A percentile compares a stretch with the other conserved stretches of the same genome.
Evolutionary conservation across 2,113 vertebrate species (phyloP).

Genomic region (Psophia crepitans): DNA sequence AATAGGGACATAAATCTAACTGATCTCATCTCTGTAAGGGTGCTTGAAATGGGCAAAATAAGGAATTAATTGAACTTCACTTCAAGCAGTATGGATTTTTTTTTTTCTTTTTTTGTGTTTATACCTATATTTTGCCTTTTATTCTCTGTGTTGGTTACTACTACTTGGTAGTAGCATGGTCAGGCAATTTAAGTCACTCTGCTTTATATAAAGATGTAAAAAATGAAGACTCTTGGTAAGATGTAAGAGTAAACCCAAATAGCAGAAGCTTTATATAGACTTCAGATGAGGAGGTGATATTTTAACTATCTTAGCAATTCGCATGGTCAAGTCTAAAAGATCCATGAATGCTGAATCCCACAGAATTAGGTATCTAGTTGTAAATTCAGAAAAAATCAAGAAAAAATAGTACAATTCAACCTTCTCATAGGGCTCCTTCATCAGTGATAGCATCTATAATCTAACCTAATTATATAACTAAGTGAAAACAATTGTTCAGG

Average conservation of each 20-base stretch:
- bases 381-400: neutral
- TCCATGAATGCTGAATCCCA: neutral
- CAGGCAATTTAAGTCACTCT: neutral
- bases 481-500: neutral
- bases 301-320: neutral
- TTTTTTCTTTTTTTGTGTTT: neutral
- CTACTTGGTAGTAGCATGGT: neutral
- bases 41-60: conserved; percentile 57
- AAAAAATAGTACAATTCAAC: neutral
- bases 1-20: conserved; percentile 65
- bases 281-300: neutral
- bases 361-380: neutral
- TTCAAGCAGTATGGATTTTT: conserved; percentile 2
- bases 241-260: neutral
- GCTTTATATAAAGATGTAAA: neutral
- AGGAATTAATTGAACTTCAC: conserved; percentile 56
- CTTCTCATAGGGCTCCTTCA: neutral
- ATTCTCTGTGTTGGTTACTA: neutral
- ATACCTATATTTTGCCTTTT: neutral
- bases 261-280: neutral
- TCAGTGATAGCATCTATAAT: neutral
- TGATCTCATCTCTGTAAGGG: conserved; percentile 58
- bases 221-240: neutral
- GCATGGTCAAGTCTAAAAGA: neutral
- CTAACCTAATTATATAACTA: neutral